Conservation (phyloP, 1,140 invertebrate species). For the Zophobas atratus region DNA sequence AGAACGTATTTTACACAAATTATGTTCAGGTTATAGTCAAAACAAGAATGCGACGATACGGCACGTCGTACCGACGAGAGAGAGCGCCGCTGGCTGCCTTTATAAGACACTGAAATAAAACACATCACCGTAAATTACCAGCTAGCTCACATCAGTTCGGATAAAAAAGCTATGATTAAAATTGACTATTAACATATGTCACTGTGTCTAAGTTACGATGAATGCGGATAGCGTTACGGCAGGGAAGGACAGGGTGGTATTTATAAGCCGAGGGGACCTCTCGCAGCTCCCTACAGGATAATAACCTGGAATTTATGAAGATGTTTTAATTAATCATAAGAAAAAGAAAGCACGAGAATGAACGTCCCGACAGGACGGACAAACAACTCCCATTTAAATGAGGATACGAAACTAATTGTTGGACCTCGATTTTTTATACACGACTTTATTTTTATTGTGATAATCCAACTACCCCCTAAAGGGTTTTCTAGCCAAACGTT, state of each 20-base stretch:
- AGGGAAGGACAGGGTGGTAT: conserved; percentile 25
- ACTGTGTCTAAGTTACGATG: conserved; percentile 38
- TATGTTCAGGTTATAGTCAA: conserved; percentile 44
- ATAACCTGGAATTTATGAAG: conserved; percentile 59
- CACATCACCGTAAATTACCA: conserved; percentile 42
- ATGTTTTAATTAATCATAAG: conserved; percentile 61
- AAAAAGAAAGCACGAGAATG: conserved; percentile 33
- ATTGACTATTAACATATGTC: conserved; percentile 52
- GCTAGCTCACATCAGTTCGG: conserved; percentile 36
- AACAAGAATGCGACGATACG: conserved; percentile 43
- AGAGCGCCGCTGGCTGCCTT: conserved; percentile 24
- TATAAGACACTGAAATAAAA: conserved; percentile 46
- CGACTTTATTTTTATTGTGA: not conserved
- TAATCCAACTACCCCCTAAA: not conserved
- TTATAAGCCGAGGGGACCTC: conserved; percentile 43
- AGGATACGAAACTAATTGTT: conserved; percentile 28
- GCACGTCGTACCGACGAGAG: conserved; percentile 25
- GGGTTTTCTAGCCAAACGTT: too few relatives aligned
- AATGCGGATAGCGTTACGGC: conserved; percentile 6
- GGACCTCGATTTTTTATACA: conserved; percentile 7
- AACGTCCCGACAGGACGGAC: conserved; percentile 17
- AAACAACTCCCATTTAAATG: conserved; percentile 27
- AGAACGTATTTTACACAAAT: conserved; percentile 48
- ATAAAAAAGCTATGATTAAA: conserved; percentile 50
- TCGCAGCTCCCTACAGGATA: conserved; percentile 44